phyloP scores from a whole-genome alignment of 1,140 invertebrate genomes.

The Pseudomyrmex cubaensis region DNA sequence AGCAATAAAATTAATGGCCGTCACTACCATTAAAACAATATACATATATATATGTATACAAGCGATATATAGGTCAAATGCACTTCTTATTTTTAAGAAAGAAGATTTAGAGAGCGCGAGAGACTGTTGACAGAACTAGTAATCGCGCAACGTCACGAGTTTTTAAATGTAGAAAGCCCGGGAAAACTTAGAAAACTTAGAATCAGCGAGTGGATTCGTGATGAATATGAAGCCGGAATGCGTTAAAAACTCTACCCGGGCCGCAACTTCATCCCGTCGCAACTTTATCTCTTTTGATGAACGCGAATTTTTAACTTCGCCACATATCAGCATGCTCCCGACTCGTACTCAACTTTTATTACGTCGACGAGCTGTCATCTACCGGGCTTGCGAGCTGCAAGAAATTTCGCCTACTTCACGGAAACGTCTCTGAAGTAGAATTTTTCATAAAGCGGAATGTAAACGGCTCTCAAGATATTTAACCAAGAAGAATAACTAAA shows the following conservation, averaged over 20 bases:
- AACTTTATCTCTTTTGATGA: slow-evolving; percentile 48
- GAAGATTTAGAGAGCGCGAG: slow-evolving; percentile 43
- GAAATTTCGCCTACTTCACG: slow-evolving; percentile 3
- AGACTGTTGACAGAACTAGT: neutral
- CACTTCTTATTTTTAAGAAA: slow-evolving; percentile 17
- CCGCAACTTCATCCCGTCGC: neutral
- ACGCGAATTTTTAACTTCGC: slow-evolving; percentile 54
- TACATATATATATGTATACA: too few species aligned
- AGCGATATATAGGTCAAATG: slow-evolving; percentile 15
- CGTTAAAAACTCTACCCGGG: slow-evolving; percentile 27
- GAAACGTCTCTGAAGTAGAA: neutral
- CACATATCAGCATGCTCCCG: slow-evolving; percentile 14
- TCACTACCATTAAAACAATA: slow-evolving; percentile 56
- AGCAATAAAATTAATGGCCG: slow-evolving; percentile 39
- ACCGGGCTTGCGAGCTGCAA: slow-evolving; percentile 1
- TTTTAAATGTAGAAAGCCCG: slow-evolving; percentile 11
- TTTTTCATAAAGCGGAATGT: too few species aligned
- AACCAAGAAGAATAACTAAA: too few species aligned
- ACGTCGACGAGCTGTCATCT: neutral
- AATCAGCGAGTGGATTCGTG: slow-evolving; percentile 22
- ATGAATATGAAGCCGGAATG: slow-evolving; percentile 57
- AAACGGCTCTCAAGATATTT: too few species aligned
- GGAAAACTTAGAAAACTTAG: slow-evolving; percentile 17
- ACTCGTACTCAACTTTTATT: slow-evolving; percentile 38
- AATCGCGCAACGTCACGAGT: neutral